A percentile compares a stretch with the other conserved stretches of the same genome.
phyloP scores from a whole-genome alignment of 92 coral and sea anemone species.

The Bergia sp. region DNA sequence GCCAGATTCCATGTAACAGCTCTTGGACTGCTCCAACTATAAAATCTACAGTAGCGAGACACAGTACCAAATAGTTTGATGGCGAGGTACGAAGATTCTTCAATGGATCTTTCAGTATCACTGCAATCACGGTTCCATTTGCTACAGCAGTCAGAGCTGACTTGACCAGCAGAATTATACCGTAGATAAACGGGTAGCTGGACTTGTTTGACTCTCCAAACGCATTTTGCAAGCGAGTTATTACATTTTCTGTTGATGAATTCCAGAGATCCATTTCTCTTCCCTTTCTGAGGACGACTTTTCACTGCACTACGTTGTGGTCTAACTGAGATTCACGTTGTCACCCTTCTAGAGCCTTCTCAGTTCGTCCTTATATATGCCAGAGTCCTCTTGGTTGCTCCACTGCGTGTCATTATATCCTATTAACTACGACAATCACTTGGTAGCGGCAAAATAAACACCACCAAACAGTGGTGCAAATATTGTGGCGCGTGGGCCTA shows the following conservation, averaged over 20 bases:
- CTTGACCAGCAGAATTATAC: neutral
- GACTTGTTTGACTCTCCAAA: neutral
- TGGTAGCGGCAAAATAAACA: no score
- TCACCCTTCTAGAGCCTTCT: no score
- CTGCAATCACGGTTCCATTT: conserved; percentile 26
- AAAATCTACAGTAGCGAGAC: conserved; percentile 30
- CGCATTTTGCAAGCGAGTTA: neutral
- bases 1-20: conserved; percentile 33
- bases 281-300: no score
- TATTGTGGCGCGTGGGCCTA: no score
- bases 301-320: no score
- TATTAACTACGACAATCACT: no score
- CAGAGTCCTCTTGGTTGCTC: no score
- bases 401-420: no score
- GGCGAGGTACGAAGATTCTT: conserved; percentile 31
- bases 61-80: conserved; percentile 24
- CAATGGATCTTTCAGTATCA: conserved; percentile 6
- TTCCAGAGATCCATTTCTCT: conserved; percentile 7
- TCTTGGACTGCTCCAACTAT: conserved; percentile 38
- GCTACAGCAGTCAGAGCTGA: conserved; percentile 6
- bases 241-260: neutral
- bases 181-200: conserved; percentile 16
- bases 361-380: no score
- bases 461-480: no score
- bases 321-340: no score